Conservation (phyloP, 2,113 vertebrate species). For the Mohoua ochrocephala region DNA sequence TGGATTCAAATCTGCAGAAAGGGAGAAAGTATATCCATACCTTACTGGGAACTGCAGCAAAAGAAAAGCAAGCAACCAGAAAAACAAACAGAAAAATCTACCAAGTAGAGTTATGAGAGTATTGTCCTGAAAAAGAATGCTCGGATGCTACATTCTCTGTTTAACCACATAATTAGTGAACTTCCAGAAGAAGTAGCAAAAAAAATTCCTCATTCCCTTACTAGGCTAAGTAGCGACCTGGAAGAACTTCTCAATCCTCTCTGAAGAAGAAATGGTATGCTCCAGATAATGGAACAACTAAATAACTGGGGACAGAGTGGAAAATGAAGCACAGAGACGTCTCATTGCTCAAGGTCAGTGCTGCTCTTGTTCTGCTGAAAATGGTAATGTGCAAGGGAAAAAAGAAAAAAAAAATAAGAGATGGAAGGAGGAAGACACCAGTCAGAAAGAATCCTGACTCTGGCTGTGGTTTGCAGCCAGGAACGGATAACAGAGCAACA, state of each 20-base stretch:
- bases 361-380: not conserved
- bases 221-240: not conserved
- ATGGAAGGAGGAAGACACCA: not conserved
- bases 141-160: not conserved
- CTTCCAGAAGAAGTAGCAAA: not conserved
- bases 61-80: not conserved
- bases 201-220: not conserved
- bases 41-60: not conserved
- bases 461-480: not conserved
- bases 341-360: not conserved
- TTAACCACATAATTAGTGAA: conserved; percentile 14
- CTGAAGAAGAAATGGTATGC: not conserved
- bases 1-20: not conserved
- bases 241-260: not conserved
- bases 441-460: not conserved
- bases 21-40: not conserved
- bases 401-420: not conserved
- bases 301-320: not conserved
- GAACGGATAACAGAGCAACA: not conserved
- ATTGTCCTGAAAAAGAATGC: conserved; percentile 25
- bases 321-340: not conserved
- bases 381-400: not conserved
- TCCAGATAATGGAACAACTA: not conserved
- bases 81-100: not conserved
- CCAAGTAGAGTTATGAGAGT: not conserved